A percentile compares a stretch with the other conserved stretches of the same genome.
These are phyloP conservation scores for Heliangelus exortis DNA, from an alignment of 2,797 vertebrate species.

Conservation along the genomic window DNA sequence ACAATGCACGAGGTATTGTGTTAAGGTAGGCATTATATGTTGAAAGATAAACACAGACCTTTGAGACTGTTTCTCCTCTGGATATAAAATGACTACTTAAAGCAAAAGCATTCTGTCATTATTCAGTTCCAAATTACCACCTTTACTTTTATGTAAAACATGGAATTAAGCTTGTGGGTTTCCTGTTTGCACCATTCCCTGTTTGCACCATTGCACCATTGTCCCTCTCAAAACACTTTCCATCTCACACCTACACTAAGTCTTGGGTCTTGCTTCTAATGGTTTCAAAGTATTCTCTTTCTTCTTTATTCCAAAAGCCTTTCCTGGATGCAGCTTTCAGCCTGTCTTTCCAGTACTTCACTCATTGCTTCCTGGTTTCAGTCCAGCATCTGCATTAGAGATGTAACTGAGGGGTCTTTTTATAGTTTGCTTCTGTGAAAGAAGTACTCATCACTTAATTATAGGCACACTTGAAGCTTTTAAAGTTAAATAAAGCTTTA, in stretches of 20 bases:
- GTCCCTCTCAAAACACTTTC: not conserved
- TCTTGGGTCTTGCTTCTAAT: not conserved
- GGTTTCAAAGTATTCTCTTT: not conserved
- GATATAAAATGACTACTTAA: not conserved
- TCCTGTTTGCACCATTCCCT: not conserved
- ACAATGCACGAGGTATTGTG: not conserved
- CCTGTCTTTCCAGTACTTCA: not conserved
- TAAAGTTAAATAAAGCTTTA: not conserved
- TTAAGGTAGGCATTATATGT: not conserved
- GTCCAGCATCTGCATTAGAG: not conserved
- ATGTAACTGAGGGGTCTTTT: constrained; percentile 1
- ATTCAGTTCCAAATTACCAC: not conserved
- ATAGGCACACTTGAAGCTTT: not conserved
- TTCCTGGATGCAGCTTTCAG: not conserved
- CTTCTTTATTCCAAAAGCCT: not conserved
- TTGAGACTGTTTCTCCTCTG: not conserved
- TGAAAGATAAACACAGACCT: not conserved
- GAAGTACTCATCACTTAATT: not conserved
- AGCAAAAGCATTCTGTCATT: not conserved
- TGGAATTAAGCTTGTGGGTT: not conserved
- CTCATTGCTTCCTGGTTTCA: not conserved
- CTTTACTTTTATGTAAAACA: not conserved
- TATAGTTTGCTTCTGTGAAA: not conserved
- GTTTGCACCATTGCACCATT: not conserved
- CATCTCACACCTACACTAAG: not conserved